Conservation (phyloP, 2,797 vertebrate genomes). For the Danio albolineatus region DNA sequence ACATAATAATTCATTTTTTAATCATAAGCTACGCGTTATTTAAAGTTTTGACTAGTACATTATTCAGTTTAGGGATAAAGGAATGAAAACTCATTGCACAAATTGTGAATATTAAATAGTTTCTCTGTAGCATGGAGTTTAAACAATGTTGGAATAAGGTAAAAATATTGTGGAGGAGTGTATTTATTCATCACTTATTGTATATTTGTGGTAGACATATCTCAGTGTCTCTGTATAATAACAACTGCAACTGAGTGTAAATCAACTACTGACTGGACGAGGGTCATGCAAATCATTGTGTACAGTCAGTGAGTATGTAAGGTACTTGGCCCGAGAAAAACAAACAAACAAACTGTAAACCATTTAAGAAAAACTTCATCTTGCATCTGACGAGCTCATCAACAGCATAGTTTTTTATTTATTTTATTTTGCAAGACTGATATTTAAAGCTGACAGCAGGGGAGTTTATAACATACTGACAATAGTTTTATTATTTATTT, state of each 20-base stretch:
- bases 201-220: background rate
- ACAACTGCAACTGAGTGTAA: slow-evolving; percentile 30
- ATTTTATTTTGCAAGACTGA: background rate
- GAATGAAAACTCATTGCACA: slow-evolving; percentile 38
- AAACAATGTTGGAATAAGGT: slow-evolving; percentile 16
- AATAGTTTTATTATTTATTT: too few relatives aligned
- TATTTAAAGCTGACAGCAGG: too few relatives aligned
- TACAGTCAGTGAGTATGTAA: slow-evolving; percentile 7
- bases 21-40: slow-evolving; percentile 46
- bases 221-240: slow-evolving; percentile 19
- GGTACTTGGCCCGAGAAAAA: background rate
- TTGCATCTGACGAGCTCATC: slow-evolving; percentile 11
- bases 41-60: slow-evolving; percentile 27
- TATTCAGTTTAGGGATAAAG: slow-evolving; percentile 51
- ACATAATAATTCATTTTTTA: slow-evolving; percentile 43
- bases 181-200: slow-evolving; percentile 10
- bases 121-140: slow-evolving; percentile 17
- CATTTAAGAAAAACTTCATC: background rate
- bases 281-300: slow-evolving; percentile 50
- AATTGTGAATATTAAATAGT: slow-evolving; percentile 53
- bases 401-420: slow-evolving; percentile 1
- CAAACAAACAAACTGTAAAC: background rate
- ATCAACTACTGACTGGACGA: slow-evolving; percentile 45
- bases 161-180: background rate
- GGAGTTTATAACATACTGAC: background rate